Base-by-base conservation (phyloP, 2,888 invertebrate genomes). In the Chloromyia formosa region DNA sequence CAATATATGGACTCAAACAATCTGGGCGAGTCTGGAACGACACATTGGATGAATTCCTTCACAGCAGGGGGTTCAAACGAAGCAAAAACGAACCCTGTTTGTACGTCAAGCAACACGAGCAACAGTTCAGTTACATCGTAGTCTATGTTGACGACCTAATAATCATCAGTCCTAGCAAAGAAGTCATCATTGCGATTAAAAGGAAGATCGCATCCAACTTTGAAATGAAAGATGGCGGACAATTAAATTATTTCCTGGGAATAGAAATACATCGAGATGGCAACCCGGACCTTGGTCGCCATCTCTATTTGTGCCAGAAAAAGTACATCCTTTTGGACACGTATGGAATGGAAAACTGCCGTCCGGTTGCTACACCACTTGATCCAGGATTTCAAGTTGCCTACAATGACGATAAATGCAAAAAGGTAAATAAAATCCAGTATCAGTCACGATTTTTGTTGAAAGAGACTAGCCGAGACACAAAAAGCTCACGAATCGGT, bases 181-280 rank as follows among this genome's bases (percentile, higher is more conserved):
- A 58, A 9, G 58, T 7, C 12, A 12, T 58, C 12, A 12, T 7
- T 4, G 22, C 20, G 58, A 58, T 58, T 18, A 58, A 58, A 22
- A 12, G 20, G 22, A 12, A 61, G n/a, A 49, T 73, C 27, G 40
- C 23, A 14, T 1, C 5, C 1, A 61, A 61, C 1, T 73, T 73
- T 22, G 73, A 73, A 2, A 23, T 42, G n/a, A 14, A 60, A 4
- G 73, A 73, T 35, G 62, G 62, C 45, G 73, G 73, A 53, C 73
- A 61, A 16, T 53, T 73, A 2, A 53, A 73, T 27, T 49, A 73
- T 53, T 62, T 62, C 22, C 20, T 62, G 10, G 53, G 61, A 18
- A 73, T 73, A 14, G 62, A 73, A 35, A 73, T 73, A 9, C 40
- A 62, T 22, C 40, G 62, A 35, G 53, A 73, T 54, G n/a, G n/a